Percentiles rank a stretch among this genome's conserved stretches.
Conservation (phyloP, 2,888 invertebrate species). For the Eristalis tenax region DNA sequence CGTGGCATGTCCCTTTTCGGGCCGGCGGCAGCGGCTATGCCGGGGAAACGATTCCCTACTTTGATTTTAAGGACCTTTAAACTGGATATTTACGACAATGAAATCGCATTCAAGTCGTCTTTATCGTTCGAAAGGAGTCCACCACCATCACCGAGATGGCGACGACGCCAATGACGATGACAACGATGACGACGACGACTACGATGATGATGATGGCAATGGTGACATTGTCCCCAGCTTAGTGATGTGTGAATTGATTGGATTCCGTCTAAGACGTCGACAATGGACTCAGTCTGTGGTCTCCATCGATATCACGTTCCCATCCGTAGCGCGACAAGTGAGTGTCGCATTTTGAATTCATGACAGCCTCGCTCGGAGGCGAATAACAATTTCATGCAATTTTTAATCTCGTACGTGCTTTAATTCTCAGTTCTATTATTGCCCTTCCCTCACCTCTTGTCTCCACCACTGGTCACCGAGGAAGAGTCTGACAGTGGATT, state of each 20-base stretch:
- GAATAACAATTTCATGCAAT: constrained; percentile 81
- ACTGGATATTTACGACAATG: constrained; percentile 40
- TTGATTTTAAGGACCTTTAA: constrained; percentile 53
- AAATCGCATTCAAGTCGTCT: neutral
- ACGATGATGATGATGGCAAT: neutral
- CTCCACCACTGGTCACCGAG: constrained; percentile 53
- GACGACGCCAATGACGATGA: neutral
- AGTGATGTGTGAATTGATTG: constrained; percentile 67
- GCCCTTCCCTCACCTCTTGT: neutral
- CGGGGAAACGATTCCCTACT: constrained; percentile 26
- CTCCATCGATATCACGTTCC: constrained; percentile 32
- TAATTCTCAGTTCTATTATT: constrained; percentile 75
- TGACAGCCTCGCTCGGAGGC: constrained; percentile 38
- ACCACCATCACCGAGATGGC: neutral
- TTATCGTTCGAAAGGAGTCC: neutral
- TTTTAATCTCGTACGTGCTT: constrained; percentile 81
- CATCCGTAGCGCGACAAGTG: neutral
- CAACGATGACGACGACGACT: neutral
- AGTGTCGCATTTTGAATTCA: constrained; percentile 59
- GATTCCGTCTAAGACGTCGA: constrained; percentile 52
- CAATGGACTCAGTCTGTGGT: constrained; percentile 45
- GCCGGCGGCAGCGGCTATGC: constrained; percentile 33
- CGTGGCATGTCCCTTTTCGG: constrained; percentile 31
- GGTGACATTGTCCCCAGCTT: constrained; percentile 54
- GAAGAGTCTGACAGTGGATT: constrained; percentile 25